Base-by-base conservation (phyloP, 2,888 invertebrate species). In the Nezara viridula region DNA sequence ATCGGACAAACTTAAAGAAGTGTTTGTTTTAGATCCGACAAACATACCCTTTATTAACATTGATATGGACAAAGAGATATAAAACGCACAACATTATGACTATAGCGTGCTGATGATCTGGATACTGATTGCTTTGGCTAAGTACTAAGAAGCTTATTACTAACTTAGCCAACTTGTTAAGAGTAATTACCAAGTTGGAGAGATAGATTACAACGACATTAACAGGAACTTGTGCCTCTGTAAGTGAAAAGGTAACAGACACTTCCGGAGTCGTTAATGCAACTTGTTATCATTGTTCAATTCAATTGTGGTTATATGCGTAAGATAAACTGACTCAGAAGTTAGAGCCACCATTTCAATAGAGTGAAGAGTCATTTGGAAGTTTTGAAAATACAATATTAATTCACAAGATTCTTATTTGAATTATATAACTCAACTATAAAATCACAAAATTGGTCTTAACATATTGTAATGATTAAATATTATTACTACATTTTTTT, bases 201-300 rank as follows among this genome's bases (percentile, higher is more conserved):
- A 32, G 66, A 66, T 32, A 66, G 66, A 66, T 66, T 66, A 66
- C 66, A 66, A 32, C 27, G 32, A 66, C 66, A 66, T 66, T 66
- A 27, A 66, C 66, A 66, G 66, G 7, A 66, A 66, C 27, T 66
- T 66, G 66, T 32, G 66, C 27, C 16, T 16, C n/a, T 66, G 66
- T 66, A 66, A 66, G 16, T 66, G 66, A 66, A 66, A 66, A 32
- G 27, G 66, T 32, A 66, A 16, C 66, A 66, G 66, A 14, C 66
- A 32, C 32, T 66, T 66, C 12, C 0, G 66, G 66, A 32, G 27
- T 66, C 27, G 66, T 9, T 66, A 66, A 60, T 60, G 27, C 27
- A 60, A 32, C 16, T 66, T 66, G n/a, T 55, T 10, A 55, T n/a
- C n/a, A n/a, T 10, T n/a, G 7, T 44, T 24, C 7, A n/a, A 55